Base-by-base conservation (phyloP, 2,888 invertebrate genomes). In the Callinectes sapidus region DNA sequence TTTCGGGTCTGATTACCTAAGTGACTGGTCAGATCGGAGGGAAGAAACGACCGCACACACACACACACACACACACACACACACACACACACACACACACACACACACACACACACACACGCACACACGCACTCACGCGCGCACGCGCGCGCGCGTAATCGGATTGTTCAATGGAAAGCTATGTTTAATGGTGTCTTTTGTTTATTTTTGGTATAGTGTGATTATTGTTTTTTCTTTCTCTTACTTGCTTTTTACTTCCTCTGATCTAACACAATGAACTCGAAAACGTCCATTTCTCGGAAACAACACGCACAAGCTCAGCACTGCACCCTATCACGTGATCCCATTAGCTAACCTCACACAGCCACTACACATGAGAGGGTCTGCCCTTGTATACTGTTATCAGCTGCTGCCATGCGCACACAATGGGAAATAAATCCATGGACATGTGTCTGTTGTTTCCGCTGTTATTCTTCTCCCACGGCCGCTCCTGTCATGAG, bases 51-150 rank as follows among this genome's bases (percentile, higher is more conserved):
- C n/a, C 16, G 35, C 77, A 81, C 77, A 81, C 77, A 35, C 77
- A 81, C 77, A 81, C 77, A 35, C 81, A 81, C 81, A 81, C 81
- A 35, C 81, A 81, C 81, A 81, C 81, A 81, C 81, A 81, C 81
- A 81, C 32, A 81, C 81, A 81, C 81, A 81, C 32, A 81, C 81
- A 81, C 81, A 81, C 32, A 81, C 81, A 81, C 81, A 81, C 32
- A 81, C 71, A 71, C 71, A 71, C n/a, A 71, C 71, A 71, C 71
- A 71, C n/a, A 71, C 71, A 71, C 71, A 71, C n/a, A 28, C 71
- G n/a, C 66, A 71, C 66, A 71, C 66, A n/a, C 23, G n/a, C 66
- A 71, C 66, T n/a, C 66, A 71, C 66, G n/a, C n/a, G 8, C 55
- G 16, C 55, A 55, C 55, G n/a, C 66, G 5, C n/a, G 3, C 2